Base-by-base conservation (phyloP, 2,113 vertebrate genomes). In the Macquaria australasica region DNA sequence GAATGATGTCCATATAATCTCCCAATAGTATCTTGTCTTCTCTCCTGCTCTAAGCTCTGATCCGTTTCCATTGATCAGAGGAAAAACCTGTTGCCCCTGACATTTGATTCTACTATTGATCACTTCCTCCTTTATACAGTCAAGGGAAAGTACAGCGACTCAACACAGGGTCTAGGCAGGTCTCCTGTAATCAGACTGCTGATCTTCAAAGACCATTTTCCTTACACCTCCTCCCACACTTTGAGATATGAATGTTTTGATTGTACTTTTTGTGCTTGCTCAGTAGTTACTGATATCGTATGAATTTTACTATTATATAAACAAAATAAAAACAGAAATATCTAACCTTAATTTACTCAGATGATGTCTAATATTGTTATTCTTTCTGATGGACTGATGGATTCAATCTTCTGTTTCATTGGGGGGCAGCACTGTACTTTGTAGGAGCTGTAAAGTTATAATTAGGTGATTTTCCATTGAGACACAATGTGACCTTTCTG, bases 81-180 rank as follows among this genome's bases (percentile, higher is more conserved):
- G 88, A 93, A 92, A 94, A 94, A 94, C 91, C 94, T 95, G 94
- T 94, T 93, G 94, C 92, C 92, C 76, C 93, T 92, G 95, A 96
- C 94, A 96, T 95, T 92, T 91, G 95, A 96, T 94, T 95, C 94
- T 85, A 86, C 82, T 93, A 96, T 96, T 92, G 95, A 96, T 95
- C 94, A 95, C 95, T 95, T 96, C 95, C 94, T 95, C 91, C 93
- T 96, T 95, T 88, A 95, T 94, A 94, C 92, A 95, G 94, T 95
- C 84, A 62, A 85, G 88, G 87, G 88, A 94, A 94, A 95, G 93
- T 92, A 89, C 90, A 93, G 93, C 75, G 62, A 88, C 90, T 93
- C 88, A 73, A 93, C 91, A 72, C 84, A 63, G 82, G 83, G 85
- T 89, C 90, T 87, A 83, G 80, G 78, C 72, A 76, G 83, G 77